Conservation (phyloP, 2,113 vertebrate genomes). For the Sphaerodactylus townsendi region DNA sequence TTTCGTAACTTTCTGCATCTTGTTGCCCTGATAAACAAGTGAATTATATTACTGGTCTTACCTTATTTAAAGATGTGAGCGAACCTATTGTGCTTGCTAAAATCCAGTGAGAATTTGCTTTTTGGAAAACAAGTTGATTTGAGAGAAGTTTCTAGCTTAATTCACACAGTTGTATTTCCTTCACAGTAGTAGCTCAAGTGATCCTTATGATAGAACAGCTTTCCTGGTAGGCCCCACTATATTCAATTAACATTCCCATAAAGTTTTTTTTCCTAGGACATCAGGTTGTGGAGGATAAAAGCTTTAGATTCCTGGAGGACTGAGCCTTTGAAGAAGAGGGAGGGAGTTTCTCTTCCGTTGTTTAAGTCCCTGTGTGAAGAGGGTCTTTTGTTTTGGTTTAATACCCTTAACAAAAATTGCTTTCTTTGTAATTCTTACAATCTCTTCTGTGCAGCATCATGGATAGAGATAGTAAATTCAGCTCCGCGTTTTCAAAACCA, state of each 20-base stretch:
- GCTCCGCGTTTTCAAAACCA: slow-evolving; percentile 76
- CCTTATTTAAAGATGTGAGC: slow-evolving; percentile 86
- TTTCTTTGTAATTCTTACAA: slow-evolving; percentile 80
- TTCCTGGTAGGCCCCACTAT: slow-evolving; percentile 75
- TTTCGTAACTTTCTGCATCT: slow-evolving; percentile 38
- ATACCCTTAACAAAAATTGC: slow-evolving; percentile 83
- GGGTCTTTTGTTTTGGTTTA: slow-evolving; percentile 78
- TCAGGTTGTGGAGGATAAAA: slow-evolving; percentile 70
- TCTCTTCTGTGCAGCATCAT: slow-evolving; percentile 72
- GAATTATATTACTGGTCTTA: slow-evolving; percentile 83
- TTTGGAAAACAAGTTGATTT: slow-evolving; percentile 59
- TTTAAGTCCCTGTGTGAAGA: slow-evolving; percentile 75
- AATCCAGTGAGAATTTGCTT: slow-evolving; percentile 77
- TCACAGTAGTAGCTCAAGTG: slow-evolving; percentile 80
- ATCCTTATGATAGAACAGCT: slow-evolving; percentile 79
- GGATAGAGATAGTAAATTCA: slow-evolving; percentile 76
- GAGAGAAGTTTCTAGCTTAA: slow-evolving; percentile 52
- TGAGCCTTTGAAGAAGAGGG: slow-evolving; percentile 49
- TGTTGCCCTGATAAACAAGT: slow-evolving; percentile 68
- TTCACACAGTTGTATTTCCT: slow-evolving; percentile 78
- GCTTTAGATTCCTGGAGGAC: slow-evolving; percentile 68
- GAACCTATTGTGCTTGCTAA: slow-evolving; percentile 81
- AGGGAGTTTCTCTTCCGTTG: slow-evolving; percentile 62
- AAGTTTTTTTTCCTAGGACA: slow-evolving; percentile 86
- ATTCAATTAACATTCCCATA: slow-evolving; percentile 88